These are phyloP conservation scores for Teleogryllus occipitalis DNA, from an alignment of 1,140 invertebrate genomes.

Conservation along the genomic window DNA sequence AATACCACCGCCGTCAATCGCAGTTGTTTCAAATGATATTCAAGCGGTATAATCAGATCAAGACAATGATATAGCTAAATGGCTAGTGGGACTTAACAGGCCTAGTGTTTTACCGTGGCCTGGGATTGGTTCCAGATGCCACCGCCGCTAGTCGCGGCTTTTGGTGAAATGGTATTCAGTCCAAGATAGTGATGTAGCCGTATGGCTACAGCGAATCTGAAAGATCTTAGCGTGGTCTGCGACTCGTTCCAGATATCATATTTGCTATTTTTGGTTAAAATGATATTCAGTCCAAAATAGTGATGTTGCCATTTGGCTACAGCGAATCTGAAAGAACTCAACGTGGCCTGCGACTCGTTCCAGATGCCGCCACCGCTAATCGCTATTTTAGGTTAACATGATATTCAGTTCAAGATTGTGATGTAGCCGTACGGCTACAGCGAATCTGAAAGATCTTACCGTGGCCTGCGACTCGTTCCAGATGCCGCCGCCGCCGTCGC, in stretches of 20 bases:
- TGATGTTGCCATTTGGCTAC: neutral
- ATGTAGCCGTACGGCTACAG: neutral
- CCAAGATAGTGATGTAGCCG: neutral
- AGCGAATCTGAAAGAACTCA: slow-evolving; percentile 20
- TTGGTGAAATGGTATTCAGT: no score
- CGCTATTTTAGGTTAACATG: no score
- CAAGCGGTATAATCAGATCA: no score
- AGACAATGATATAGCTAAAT: no score
- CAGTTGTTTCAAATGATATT: no score
- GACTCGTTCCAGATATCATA: slow-evolving; percentile 69
- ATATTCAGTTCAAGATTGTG: no score
- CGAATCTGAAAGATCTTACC: slow-evolving; percentile 23
- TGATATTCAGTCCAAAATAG: no score
- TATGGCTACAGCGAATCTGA: neutral
- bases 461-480: slow-evolving; percentile 83
- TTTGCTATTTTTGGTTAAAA: no score
- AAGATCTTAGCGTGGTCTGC: slow-evolving; percentile 51
- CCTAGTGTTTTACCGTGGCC: slow-evolving; percentile 52
- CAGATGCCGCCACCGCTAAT: slow-evolving; percentile 45
- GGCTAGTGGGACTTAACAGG: neutral
- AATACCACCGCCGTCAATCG: no score
- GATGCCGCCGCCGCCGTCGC: slow-evolving; percentile 48
- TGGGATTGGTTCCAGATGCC: slow-evolving; percentile 76
- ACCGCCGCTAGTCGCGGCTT: slow-evolving; percentile 26
- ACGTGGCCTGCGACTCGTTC: slow-evolving; percentile 77